Evolutionary conservation across 2,797 vertebrate genomes (phyloP).

Genomic region (Myotis planiceps): DNA sequence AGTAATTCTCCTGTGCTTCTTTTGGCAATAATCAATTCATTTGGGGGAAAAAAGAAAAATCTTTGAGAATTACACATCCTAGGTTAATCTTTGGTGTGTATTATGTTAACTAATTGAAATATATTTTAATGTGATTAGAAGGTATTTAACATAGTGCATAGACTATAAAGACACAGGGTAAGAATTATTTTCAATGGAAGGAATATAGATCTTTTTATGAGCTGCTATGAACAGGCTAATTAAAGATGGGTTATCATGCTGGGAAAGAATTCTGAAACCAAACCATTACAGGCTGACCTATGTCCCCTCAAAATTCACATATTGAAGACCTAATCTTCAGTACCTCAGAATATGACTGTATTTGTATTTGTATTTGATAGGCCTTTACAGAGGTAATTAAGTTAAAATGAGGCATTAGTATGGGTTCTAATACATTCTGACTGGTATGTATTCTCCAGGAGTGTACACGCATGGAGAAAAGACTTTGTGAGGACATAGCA

Average conservation of each 20-base stretch:
- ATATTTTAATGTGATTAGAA: neutral
- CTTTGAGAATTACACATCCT: neutral
- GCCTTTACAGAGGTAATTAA: neutral
- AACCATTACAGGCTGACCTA: neutral
- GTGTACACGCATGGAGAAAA: neutral
- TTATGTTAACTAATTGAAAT: neutral
- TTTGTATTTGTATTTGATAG: neutral
- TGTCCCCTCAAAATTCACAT: neutral
- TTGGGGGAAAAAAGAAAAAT: constrained; percentile 33
- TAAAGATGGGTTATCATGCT: neutral
- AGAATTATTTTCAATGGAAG: neutral
- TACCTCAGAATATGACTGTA: neutral
- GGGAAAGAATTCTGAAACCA: neutral
- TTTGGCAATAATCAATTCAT: constrained; percentile 33
- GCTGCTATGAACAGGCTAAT: neutral
- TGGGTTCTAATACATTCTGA: neutral
- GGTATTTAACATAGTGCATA: neutral
- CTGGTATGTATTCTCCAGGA: no score
- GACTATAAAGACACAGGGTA: neutral
- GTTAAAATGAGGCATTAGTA: neutral
- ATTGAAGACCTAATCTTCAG: neutral
- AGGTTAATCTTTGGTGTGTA: neutral
- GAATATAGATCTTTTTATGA: neutral
- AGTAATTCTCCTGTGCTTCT: neutral
- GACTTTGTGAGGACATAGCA: neutral